phyloP scores from a whole-genome alignment of 2,113 vertebrate species.

The Phyllostomus hastatus region DNA sequence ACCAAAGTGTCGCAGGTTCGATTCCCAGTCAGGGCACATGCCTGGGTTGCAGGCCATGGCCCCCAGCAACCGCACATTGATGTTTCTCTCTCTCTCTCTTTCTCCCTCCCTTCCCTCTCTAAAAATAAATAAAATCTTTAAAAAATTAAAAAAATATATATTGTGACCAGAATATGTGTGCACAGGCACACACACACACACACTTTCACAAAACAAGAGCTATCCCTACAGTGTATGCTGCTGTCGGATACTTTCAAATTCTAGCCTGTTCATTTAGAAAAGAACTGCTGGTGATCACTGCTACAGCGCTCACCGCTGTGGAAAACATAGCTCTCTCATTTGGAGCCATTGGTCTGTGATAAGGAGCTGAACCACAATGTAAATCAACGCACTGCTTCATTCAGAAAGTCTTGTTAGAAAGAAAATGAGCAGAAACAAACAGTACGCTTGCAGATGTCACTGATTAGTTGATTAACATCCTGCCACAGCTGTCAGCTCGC shows the following conservation, averaged over 20 bases:
- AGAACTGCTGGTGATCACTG: background rate
- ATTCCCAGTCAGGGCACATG: too few relatives aligned
- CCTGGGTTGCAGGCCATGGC: too few relatives aligned
- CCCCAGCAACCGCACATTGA: too few relatives aligned
- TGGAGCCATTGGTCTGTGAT: background rate
- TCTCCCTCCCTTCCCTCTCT: too few relatives aligned
- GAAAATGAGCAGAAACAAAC: background rate
- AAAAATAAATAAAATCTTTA: too few relatives aligned
- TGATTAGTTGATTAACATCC: background rate
- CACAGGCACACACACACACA: accelerated
- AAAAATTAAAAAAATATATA: background rate
- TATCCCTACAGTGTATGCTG: background rate
- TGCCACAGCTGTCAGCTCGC: background rate
- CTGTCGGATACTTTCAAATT: background rate
- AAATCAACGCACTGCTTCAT: background rate
- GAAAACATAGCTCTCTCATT: background rate
- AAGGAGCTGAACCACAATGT: background rate
- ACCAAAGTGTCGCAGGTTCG: too few relatives aligned
- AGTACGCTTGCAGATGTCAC: accelerated
- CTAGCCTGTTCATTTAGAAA: background rate
- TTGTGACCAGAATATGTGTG: background rate
- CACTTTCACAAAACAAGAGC: background rate
- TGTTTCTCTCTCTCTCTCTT: too few relatives aligned
- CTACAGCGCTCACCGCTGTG: background rate
- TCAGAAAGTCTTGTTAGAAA: background rate